A percentile compares a stretch with the other conserved stretches of the same genome.
Conservation (phyloP, 2,888 invertebrate genomes). For the Ligdia adustata region DNA sequence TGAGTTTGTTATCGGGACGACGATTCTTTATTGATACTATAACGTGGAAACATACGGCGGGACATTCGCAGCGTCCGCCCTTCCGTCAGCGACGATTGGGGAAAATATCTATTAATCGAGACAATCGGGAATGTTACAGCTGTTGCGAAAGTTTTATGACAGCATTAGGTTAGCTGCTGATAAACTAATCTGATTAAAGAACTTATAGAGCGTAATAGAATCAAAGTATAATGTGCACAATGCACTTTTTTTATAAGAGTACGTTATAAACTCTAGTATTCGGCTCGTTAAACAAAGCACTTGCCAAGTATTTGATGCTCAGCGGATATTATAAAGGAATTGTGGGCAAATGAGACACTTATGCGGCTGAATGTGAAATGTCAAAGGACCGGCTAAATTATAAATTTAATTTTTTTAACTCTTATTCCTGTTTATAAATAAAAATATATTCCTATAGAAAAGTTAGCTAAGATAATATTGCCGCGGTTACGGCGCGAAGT, state of each 20-base stretch:
- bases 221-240: no score
- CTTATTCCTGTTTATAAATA: no score
- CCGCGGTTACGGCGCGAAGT: conserved; percentile 32
- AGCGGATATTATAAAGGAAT: not conserved
- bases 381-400: no score
- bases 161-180: conserved; percentile 18
- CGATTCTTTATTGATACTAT: conserved; percentile 75
- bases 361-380: no score
- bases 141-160: conserved; percentile 33
- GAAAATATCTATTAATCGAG: conserved; percentile 31
- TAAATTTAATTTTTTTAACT: no score
- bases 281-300: conserved; percentile 4
- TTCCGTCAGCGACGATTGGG: conserved; percentile 19
- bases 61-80: conserved; percentile 31
- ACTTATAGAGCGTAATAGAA: no score
- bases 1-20: conserved; percentile 68
- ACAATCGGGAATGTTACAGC: conserved; percentile 32
- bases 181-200: conserved; percentile 9
- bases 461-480: conserved; percentile 7
- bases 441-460: no score
- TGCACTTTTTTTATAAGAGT: no score
- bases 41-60: conserved; percentile 63
- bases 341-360: conserved; percentile 13
- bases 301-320: conserved; percentile 18
- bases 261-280: conserved; percentile 15